phyloP scores from a whole-genome alignment of 2,888 invertebrate species.

The Drosophila austrosaltans region DNA sequence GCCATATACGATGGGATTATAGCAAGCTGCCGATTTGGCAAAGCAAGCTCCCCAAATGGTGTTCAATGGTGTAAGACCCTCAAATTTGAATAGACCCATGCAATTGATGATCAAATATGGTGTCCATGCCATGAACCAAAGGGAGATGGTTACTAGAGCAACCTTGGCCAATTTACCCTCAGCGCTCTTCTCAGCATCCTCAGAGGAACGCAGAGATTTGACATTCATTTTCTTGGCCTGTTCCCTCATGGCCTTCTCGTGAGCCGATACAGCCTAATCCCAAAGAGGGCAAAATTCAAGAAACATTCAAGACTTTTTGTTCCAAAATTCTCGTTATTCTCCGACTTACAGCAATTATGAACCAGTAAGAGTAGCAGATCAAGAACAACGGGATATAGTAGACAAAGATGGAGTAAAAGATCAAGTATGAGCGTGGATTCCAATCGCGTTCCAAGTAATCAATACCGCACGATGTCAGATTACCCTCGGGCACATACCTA shows the following conservation, averaged over 20 bases:
- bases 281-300: background rate
- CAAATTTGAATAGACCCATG: constrained; percentile 90
- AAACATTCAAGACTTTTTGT: background rate
- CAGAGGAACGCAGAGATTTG: constrained; percentile 91
- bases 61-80: constrained; percentile 90
- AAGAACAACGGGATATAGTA: constrained; percentile 90
- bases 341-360: constrained; percentile 89
- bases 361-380: constrained; percentile 94
- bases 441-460: constrained; percentile 91
- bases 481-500: constrained; percentile 96
- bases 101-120: constrained; percentile 93
- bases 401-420: constrained; percentile 90
- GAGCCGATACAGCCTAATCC: constrained; percentile 82
- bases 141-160: constrained; percentile 93
- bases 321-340: background rate
- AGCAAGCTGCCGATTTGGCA: constrained; percentile 95
- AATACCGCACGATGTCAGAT: constrained; percentile 96
- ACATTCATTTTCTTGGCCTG: constrained; percentile 98
- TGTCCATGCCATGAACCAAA: constrained; percentile 97
- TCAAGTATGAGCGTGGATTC: constrained; percentile 91
- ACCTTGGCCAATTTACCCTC: constrained; percentile 95
- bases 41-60: constrained; percentile 96
- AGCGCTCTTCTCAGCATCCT: constrained; percentile 90
- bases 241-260: constrained; percentile 93
- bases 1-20: constrained; percentile 95